Base-by-base conservation (phyloP, 2,797 vertebrate genomes). In the Epinephelus awoara region DNA sequence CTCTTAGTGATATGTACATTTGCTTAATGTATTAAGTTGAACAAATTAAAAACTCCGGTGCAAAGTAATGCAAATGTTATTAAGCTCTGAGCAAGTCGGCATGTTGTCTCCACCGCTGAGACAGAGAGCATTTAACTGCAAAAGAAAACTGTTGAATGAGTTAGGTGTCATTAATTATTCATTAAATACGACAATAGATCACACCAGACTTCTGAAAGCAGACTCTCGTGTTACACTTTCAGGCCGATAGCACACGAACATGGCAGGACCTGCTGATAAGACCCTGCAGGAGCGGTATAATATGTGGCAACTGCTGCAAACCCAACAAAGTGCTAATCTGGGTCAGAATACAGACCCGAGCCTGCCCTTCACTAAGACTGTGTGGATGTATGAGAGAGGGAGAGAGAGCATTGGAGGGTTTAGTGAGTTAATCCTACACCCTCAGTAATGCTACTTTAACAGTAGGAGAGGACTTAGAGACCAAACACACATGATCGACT, bases 381-480 rank as follows among this genome's bases (percentile, higher is more conserved):
- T 68, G 80, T 78, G 68, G 68, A 68, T 71, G 71, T 67, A 50
- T 50, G 66, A 70, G 85, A 58, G 79, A 58, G 79, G 50, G 79
- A 75, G 64, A 52, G 78, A 55, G 73, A 34, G 79, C 63, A 74
- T 21, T 18, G 54, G 54, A 59, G 72, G 88, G 54, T 91, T 89
- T 86, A 89, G 49, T 44, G 81, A 81, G 86, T 91, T 94, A 92
- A 94, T 93, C 90, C 87, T 82, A 86, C 85, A 85, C 81, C 81
- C 74, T 71, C 75, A 63, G 81, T 92, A 91, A 92, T 89, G 79
- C 90, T 90, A 19, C 89, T 93, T 91, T 90, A 89, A 83, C 91
- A 90, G 88, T 84, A 85, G 84, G 80, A 90, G 75, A 79, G 74
- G 88, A 89, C 84, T 93, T 91, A 89, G 49, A 84, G 82, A 77